Percentiles rank a stretch among this genome's conserved stretches.
Conservation (phyloP, 2,797 vertebrate species). For the Sebastes flavidus region DNA sequence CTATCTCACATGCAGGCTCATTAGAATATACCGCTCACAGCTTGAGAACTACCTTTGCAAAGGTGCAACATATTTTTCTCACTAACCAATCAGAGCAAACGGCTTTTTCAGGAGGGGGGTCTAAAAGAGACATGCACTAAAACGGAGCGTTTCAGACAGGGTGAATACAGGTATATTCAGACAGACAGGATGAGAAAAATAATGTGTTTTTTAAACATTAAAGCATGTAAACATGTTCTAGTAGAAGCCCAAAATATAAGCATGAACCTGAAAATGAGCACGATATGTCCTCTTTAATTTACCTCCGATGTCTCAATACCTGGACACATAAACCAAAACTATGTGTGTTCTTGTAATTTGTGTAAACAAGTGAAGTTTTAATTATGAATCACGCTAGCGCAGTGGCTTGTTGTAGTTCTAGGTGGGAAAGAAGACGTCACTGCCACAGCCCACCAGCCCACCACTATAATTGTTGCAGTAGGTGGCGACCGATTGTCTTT, state of each 20-base stretch:
- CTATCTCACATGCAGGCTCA: background rate
- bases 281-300: background rate
- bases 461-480: slow-evolving; percentile 15
- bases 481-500: slow-evolving; percentile 7
- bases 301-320: background rate
- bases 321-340: background rate
- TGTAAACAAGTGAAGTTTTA: background rate
- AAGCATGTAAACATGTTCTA: background rate
- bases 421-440: background rate
- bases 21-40: too few species aligned
- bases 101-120: too few species aligned
- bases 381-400: background rate
- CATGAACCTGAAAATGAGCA: background rate
- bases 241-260: background rate
- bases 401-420: background rate
- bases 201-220: too few species aligned
- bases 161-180: background rate
- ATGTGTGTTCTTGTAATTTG: background rate
- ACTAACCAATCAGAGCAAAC: background rate
- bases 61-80: too few species aligned
- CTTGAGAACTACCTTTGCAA: too few species aligned
- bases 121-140: background rate
- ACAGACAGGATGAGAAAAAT: background rate
- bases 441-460: background rate
- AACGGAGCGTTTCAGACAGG: too few species aligned